Evolutionary conservation across 2,888 invertebrate genomes (phyloP).

Genomic region (Danaus chrysippus): DNA sequence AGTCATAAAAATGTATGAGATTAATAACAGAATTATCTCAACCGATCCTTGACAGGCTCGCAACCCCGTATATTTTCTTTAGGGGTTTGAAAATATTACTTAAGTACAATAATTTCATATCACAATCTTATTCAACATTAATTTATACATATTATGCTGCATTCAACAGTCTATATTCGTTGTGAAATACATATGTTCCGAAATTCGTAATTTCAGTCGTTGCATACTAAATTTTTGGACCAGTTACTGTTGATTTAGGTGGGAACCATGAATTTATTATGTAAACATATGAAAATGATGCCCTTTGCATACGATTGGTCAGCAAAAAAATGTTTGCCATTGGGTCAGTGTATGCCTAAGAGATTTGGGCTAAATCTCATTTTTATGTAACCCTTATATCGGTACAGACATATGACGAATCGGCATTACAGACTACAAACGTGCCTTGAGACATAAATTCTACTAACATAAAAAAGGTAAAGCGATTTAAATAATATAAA

Average conservation of each 20-base stretch:
- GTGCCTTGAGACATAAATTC: slow-evolving; percentile 22
- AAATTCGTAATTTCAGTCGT: not conserved
- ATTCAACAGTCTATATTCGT: too few relatives aligned
- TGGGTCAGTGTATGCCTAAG: slow-evolving; percentile 22
- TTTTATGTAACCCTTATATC: slow-evolving; percentile 27
- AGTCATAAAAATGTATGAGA: slow-evolving; percentile 41
- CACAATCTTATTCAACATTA: too few relatives aligned
- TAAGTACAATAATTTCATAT: not conserved
- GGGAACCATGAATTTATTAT: slow-evolving; percentile 5
- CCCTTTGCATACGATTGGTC: slow-evolving; percentile 15
- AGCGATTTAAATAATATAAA: not conserved
- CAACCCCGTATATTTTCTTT: not conserved
- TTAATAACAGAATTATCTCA: slow-evolving; percentile 37
- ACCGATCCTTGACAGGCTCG: not conserved
- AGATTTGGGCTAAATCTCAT: slow-evolving; percentile 24
- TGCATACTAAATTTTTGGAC: not conserved
- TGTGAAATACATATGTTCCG: too few relatives aligned
- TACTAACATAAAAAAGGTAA: not conserved
- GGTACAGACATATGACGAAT: slow-evolving; percentile 22
- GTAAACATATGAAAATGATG: slow-evolving; percentile 24
- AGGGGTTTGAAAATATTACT: not conserved
- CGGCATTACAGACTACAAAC: slow-evolving; percentile 24
- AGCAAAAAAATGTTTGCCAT: slow-evolving; percentile 21
- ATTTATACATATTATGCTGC: too few relatives aligned
- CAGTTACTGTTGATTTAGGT: slow-evolving; percentile 3